Conservation (phyloP, 2,888 invertebrate genomes). For the Geotrupes spiniger region DNA sequence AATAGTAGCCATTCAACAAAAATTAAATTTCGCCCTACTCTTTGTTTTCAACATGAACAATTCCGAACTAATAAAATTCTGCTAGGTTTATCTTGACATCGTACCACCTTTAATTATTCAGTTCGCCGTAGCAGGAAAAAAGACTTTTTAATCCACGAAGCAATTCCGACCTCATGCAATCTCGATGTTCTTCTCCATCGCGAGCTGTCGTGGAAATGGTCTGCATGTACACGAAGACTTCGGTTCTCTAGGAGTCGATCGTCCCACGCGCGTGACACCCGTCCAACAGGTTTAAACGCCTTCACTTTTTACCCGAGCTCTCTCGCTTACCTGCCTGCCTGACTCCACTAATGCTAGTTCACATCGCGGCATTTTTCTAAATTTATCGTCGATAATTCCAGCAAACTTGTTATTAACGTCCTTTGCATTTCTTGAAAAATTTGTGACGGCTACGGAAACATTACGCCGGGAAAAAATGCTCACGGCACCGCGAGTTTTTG, state of each 20-base stretch:
- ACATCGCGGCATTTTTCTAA: conserved; percentile 28
- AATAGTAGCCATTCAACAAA: no score
- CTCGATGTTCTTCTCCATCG: background rate
- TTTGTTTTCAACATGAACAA: no score
- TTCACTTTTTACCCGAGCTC: conserved; percentile 48
- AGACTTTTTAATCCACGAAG: background rate
- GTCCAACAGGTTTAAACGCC: conserved; percentile 54
- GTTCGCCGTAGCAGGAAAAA: no score
- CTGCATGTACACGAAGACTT: conserved; percentile 7
- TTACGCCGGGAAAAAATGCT: background rate
- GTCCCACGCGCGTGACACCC: conserved; percentile 51
- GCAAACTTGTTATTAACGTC: conserved; percentile 23
- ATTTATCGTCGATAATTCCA: conserved; percentile 23
- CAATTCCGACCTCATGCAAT: background rate
- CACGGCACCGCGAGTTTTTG: no score
- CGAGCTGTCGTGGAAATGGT: conserved; percentile 21
- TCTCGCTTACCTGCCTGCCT: conserved; percentile 26
- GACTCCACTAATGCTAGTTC: conserved; percentile 26
- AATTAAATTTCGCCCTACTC: no score
- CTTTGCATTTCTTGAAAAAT: conserved; percentile 9
- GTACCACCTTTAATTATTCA: no score
- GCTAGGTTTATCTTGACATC: no score
- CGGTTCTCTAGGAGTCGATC: conserved; percentile 43
- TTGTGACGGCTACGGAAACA: conserved; percentile 15
- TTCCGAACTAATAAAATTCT: no score